Evolutionary conservation across 64 coral and sea anemone species (phyloP).

Genomic region (Acropora yongei): DNA sequence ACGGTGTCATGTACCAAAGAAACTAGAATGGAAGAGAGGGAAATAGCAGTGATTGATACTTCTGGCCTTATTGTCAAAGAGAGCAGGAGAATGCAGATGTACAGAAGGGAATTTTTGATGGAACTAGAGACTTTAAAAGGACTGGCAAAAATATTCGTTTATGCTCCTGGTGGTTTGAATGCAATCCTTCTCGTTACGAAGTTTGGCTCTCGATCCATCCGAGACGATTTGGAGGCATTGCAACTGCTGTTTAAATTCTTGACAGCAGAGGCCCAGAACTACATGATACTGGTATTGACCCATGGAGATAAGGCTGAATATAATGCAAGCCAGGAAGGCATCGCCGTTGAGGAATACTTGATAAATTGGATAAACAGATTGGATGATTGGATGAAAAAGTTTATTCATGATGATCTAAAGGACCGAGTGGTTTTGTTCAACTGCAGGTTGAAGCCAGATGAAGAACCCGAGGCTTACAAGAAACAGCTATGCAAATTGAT

Average conservation of each 20-base stretch:
- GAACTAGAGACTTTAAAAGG: neutral
- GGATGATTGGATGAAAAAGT: too few species aligned
- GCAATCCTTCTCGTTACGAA: neutral
- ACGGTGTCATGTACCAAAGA: neutral
- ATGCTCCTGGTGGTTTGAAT: constrained; percentile 39
- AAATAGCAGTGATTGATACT: constrained; percentile 26
- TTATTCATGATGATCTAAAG: too few species aligned
- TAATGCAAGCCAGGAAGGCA: neutral
- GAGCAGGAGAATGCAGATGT: constrained; percentile 28
- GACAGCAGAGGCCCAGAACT: neutral
- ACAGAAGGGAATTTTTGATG: too few species aligned
- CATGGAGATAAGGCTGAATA: constrained; percentile 8
- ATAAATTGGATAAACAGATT: too few species aligned
- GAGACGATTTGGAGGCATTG: constrained; percentile 15
- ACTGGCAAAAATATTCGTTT: constrained; percentile 20
- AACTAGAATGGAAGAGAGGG: constrained; percentile 33
- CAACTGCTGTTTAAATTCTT: constrained; percentile 1
- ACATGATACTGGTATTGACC: constrained; percentile 20
- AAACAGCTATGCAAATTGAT: too few species aligned
- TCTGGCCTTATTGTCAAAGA: constrained; percentile 50
- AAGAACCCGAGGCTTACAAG: too few species aligned
- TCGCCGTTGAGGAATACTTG: too few species aligned
- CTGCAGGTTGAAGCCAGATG: too few species aligned
- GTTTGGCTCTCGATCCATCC: constrained; percentile 16
- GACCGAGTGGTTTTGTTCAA: too few species aligned